These are phyloP conservation scores for Strigamia crassipes DNA, from an alignment of 2,888 invertebrate genomes.

Conservation along the genomic window DNA sequence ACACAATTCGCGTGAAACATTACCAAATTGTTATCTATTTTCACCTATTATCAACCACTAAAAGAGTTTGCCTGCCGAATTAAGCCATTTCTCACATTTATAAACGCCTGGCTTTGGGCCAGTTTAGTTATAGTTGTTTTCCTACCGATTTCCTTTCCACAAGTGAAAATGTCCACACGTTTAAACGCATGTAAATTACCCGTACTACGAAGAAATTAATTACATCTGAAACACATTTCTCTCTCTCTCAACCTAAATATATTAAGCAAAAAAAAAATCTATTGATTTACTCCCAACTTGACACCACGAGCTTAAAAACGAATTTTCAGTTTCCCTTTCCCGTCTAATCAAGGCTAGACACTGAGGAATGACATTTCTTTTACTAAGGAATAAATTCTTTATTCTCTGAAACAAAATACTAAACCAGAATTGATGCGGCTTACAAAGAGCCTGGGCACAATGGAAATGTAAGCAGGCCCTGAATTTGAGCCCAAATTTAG, in stretches of 20 bases:
- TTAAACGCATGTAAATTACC: background rate
- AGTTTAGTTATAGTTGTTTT: slow-evolving; percentile 2
- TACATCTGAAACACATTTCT: background rate
- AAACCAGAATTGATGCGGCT: background rate
- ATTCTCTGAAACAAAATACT: background rate
- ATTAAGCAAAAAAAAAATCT: background rate
- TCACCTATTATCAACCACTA: background rate
- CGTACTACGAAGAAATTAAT: background rate
- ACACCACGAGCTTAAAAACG: background rate
- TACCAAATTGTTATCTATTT: background rate
- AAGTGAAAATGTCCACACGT: background rate
- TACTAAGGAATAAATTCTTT: background rate
- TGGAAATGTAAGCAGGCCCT: slow-evolving; percentile 8
- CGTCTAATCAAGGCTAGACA: background rate
- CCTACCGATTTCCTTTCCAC: slow-evolving; percentile 5
- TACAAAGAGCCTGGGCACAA: background rate
- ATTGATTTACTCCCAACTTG: background rate
- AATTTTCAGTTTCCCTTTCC: background rate
- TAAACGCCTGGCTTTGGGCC: background rate
- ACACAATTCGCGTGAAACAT: background rate
- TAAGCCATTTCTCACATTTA: slow-evolving; percentile 24
- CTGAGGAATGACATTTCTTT: slow-evolving; percentile 17
- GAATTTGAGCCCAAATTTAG: slow-evolving; percentile 7
- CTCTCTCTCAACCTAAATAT: background rate
- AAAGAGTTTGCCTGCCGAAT: background rate